Percentiles rank a stretch among this genome's conserved stretches.
phyloP scores from a whole-genome alignment of 2,797 vertebrate species.

The Pantherophis alleghaniensis region DNA sequence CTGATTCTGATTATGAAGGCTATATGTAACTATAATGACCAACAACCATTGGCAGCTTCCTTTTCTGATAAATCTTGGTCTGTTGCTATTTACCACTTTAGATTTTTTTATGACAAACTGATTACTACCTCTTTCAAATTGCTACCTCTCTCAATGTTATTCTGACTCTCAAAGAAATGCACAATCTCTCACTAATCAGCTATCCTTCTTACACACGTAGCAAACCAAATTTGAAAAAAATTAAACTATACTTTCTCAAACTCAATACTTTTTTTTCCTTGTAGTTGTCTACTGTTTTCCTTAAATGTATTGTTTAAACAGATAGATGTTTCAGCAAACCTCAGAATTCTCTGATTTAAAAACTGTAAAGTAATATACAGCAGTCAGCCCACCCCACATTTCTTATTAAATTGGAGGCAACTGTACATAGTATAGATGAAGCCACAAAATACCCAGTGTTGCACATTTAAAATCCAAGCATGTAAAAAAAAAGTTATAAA shows the following conservation, averaged over 20 bases:
- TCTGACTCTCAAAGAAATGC: not conserved
- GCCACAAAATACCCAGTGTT: conserved; percentile 86
- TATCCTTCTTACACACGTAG: not conserved
- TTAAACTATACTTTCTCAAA: not conserved
- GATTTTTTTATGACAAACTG: not conserved
- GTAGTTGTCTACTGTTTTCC: not conserved
- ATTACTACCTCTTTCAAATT: not conserved
- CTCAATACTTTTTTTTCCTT: not conserved
- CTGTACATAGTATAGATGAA: conserved; percentile 79
- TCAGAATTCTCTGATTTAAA: conserved; percentile 60
- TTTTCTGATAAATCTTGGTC: not conserved
- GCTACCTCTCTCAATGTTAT: not conserved
- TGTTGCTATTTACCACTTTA: not conserved
- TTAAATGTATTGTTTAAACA: not conserved
- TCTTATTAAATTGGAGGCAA: conserved; percentile 65
- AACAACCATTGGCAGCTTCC: not conserved
- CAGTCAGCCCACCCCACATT: not conserved
- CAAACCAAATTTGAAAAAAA: not conserved
- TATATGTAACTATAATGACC: not conserved
- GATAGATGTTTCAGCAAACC: conserved; percentile 58
- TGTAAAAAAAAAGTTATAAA: conserved; percentile 91
- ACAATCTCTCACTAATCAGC: not conserved
- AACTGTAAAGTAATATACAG: conserved; percentile 65
- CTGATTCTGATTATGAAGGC: not conserved
- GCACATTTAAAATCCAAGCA: conserved; percentile 87